phyloP scores from a whole-genome alignment of 2,797 vertebrate genomes.

The Pseudochirops corinnae region DNA sequence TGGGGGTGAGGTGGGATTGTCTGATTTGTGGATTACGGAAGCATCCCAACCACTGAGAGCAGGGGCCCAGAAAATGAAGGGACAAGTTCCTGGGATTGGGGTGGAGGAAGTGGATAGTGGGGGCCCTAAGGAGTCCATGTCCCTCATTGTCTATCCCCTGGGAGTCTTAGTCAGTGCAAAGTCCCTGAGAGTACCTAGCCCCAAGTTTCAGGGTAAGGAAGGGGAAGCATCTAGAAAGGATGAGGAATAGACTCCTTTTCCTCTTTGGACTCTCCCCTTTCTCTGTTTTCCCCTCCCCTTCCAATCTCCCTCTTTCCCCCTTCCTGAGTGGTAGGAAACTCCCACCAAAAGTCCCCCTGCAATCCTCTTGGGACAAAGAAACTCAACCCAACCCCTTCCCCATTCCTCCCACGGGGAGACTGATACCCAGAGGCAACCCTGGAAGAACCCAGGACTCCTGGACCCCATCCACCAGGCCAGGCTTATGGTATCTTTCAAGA shows the following conservation, averaged over 20 bases:
- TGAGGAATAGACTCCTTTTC: neutral
- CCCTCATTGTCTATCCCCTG: neutral
- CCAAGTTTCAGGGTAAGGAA: neutral
- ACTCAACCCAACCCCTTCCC: neutral
- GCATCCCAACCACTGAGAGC: neutral
- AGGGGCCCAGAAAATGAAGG: neutral
- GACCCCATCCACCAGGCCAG: neutral
- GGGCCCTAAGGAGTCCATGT: neutral
- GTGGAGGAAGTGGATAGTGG: neutral
- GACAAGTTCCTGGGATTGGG: neutral
- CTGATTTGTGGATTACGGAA: neutral
- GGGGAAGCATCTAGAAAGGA: neutral
- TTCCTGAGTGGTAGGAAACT: constrained; percentile 71
- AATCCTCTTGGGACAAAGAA: neutral
- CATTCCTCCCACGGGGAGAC: neutral
- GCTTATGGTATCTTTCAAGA: neutral
- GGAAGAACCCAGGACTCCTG: neutral
- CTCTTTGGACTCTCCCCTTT: neutral
- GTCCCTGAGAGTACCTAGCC: neutral
- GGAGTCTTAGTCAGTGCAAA: neutral
- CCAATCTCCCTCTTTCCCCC: neutral
- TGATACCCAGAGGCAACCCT: neutral
- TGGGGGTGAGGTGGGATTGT: neutral
- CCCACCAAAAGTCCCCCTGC: constrained; percentile 69
- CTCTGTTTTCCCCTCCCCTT: neutral